Evolutionary conservation across 92 coral and sea anemone species (phyloP), one percentile per base, ranked within the genome.

Genomic region (Phenganax stokvisi): DNA sequence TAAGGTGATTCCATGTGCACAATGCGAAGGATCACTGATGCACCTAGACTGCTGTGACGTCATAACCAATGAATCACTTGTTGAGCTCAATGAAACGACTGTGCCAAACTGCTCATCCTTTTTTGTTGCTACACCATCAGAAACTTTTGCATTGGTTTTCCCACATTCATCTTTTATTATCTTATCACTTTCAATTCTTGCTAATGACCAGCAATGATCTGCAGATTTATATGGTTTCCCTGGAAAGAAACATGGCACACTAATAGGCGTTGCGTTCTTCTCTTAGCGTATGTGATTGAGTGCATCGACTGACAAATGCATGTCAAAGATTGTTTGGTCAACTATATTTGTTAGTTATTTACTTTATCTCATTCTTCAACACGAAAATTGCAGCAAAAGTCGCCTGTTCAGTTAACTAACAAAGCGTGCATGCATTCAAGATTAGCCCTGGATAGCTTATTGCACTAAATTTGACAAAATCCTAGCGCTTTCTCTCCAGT

Each of bases 51-150:
- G 51, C 12, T 63, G 16, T 7, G 73, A 61, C 8, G 15, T 53
- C 59, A 79, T 64, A 0, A 63, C 57, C 13, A 79, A 20, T 2
- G 74, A 84, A 86, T 68, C 89, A 70, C 89, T 92, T 12, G 0
- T 27, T 15, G 96, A 91, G 87, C 89, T 87, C 54, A 96, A 88
- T 12, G 89, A 87, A 44, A 96, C 68, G 70, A 96, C 97, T 9
- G 76, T 72, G 9, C 96, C 99, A 11, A 96, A 81, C 84, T 96
- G 97, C 28, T 88, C 96, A 8, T 89, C 93, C 54, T 61, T 74
- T 30, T 92, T 86, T 59, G 84, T 74, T 13, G 85, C 74, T 9
- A 90, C 96, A 10, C 89, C 92, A 72, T 87, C 60, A 13, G 83
- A 79, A 51, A 65, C 73, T 11, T 47, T 64, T 0, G 83, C 83